Base-by-base conservation (phyloP, 2,113 vertebrate species). In the Bubalus kerabau region DNA sequence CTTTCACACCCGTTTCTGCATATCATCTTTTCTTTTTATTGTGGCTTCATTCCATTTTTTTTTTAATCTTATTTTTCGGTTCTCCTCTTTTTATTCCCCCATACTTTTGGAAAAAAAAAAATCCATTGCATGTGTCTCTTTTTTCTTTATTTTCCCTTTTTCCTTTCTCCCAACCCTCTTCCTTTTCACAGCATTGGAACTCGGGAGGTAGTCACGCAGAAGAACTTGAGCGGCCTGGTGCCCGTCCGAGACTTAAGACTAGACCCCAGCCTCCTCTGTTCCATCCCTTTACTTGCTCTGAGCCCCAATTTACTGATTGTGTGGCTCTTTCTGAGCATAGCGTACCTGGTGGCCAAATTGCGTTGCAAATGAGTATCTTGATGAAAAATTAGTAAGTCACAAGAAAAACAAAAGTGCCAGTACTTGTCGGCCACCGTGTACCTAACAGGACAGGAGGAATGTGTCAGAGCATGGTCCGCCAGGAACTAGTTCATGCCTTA, bases 191-290 rank as follows among this genome's bases (percentile, higher is more conserved):
- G 99, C 99, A 99, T 99, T 99, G 99, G 99, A 98, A 99, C 99
- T 97, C 99, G 99, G 99, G 99, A 99, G 99, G 99, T 99, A 99
- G 99, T 99, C 99, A 99, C 99, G 98, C 99, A 99, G 99, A 99
- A 99, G 99, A 99, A 99, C 99, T 99, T 99, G 99, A 99, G 99
- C 98, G 99, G 99, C 98, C 98, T 99, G 99, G 99, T 99, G 99
- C 99, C 99, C 93, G 99, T 99, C 99, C 99, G 99, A 97, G 99
- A 99, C 99, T 99, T 99, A 98, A 99, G 99, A 98, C 99, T 99
- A 99, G 99, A 99, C 98, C 99, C 99, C 98, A 99, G 99, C 99
- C 99, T 99, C 88, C 99, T 99, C 98, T 99, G 99, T 99, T 99
- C 99, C 93, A 99, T 99, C 98, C 99, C 99, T 98, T 99, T 99